phyloP scores from a whole-genome alignment of 2,797 vertebrate genomes.

The Potorous gilbertii region DNA sequence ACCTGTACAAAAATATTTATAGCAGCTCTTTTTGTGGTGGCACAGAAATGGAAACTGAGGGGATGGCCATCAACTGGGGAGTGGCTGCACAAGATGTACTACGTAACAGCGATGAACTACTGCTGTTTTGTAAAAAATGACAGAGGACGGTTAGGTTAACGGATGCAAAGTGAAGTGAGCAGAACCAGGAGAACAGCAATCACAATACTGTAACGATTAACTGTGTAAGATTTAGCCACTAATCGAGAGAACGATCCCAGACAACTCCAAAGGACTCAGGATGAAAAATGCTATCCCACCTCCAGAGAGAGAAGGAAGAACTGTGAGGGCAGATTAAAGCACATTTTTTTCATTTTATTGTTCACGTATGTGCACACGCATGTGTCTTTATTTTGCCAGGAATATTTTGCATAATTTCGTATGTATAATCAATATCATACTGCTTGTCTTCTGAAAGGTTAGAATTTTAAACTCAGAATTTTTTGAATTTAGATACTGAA shows the following conservation, averaged over 20 bases:
- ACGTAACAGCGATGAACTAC: too few relatives aligned
- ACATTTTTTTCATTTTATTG: neutral
- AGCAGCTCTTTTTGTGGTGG: neutral
- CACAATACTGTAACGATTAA: neutral
- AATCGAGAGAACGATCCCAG: neutral
- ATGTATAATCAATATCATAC: neutral
- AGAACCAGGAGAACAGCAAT: neutral
- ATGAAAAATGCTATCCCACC: neutral
- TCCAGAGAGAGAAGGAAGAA: neutral
- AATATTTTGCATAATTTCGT: neutral
- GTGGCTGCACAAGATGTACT: neutral
- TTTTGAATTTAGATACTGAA: neutral
- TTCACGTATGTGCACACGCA: neutral
- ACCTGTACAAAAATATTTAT: neutral
- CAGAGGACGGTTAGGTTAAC: neutral
- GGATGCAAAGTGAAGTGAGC: neutral
- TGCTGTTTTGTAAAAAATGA: too few relatives aligned
- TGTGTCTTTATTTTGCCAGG: neutral
- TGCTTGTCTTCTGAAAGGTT: neutral
- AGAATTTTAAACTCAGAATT: neutral
- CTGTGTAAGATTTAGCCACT: neutral
- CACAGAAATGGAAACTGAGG: neutral
- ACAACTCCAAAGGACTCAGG: neutral
- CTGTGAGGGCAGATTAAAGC: neutral
- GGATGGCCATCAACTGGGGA: neutral